These are phyloP conservation scores for Loriculus beryllinus DNA, from an alignment of 2,797 vertebrate genomes.

Conservation along the genomic window DNA sequence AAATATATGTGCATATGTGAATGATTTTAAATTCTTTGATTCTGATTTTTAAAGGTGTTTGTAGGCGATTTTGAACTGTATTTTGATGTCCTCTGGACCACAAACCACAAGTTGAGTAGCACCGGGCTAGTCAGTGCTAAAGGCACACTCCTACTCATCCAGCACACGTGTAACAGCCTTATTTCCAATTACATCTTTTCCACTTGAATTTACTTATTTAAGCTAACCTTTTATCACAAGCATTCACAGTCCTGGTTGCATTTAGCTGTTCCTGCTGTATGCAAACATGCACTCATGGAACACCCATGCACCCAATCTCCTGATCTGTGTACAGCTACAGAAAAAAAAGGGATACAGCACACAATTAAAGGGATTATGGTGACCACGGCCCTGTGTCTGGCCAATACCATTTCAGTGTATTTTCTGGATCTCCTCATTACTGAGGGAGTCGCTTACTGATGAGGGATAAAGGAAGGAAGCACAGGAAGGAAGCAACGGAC, in stretches of 20 bases:
- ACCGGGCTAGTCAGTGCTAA: background rate
- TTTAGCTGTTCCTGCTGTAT: background rate
- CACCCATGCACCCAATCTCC: background rate
- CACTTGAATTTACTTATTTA: background rate
- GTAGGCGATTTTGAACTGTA: background rate
- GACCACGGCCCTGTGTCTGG: background rate
- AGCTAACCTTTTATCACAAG: background rate
- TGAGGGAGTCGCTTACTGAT: background rate
- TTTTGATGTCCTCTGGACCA: background rate
- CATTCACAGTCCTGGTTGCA: background rate
- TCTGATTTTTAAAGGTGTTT: background rate
- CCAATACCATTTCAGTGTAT: constrained; percentile 22
- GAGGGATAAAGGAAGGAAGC: background rate
- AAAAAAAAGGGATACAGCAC: background rate
- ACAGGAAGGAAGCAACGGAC: background rate
- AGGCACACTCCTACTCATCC: background rate
- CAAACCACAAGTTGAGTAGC: background rate
- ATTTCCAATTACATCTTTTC: background rate
- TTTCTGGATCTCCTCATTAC: background rate
- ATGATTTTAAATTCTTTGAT: background rate
- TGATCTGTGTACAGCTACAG: rapidly evolving
- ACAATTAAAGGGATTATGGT: constrained; percentile 29
- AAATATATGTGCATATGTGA: background rate
- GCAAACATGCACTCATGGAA: background rate
- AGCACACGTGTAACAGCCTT: background rate